Evolutionary conservation across 2,888 invertebrate species (phyloP).

Genomic region (Pherbina coryleti): DNA sequence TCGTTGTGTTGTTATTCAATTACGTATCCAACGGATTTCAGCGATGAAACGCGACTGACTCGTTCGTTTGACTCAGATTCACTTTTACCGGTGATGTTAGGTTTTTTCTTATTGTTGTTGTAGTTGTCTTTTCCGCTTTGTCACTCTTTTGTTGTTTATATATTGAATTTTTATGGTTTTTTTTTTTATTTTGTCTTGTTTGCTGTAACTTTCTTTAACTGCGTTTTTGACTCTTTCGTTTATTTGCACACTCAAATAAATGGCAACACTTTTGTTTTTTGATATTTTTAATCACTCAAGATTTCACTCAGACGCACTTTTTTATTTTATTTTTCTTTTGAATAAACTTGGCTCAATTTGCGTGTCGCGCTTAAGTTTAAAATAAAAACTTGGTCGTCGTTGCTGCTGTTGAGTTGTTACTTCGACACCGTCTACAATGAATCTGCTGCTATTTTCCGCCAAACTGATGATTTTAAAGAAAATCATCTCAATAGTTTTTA

Average conservation of each 20-base stretch:
- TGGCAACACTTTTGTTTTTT: slow-evolving; percentile 48
- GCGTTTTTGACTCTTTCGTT: not conserved
- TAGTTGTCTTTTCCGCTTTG: slow-evolving; percentile 40
- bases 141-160: slow-evolving; percentile 27
- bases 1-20: not conserved
- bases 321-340: not conserved
- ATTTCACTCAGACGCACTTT: slow-evolving; percentile 53
- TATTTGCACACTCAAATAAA: slow-evolving; percentile 39
- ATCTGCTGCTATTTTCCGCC: slow-evolving; percentile 55
- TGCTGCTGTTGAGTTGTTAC: slow-evolving; percentile 48
- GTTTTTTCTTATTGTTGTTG: slow-evolving; percentile 1
- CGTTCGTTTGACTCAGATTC: slow-evolving; percentile 40
- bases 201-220: not conserved
- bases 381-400: not conserved
- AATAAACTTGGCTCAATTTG: not conserved
- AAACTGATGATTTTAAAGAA: slow-evolving; percentile 60
- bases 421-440: slow-evolving; percentile 57
- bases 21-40: slow-evolving; percentile 3
- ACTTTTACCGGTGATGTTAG: slow-evolving; percentile 44
- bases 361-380: not conserved
- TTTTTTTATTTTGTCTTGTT: slow-evolving; percentile 22
- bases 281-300: slow-evolving; percentile 12
- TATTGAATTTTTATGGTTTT: slow-evolving; percentile 30
- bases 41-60: slow-evolving; percentile 35
- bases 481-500: slow-evolving; percentile 47